A percentile compares a stretch with the other conserved stretches of the same genome.
phyloP scores from a whole-genome alignment of 2,797 vertebrate species.

The Parotocinclus haroldoi region DNA sequence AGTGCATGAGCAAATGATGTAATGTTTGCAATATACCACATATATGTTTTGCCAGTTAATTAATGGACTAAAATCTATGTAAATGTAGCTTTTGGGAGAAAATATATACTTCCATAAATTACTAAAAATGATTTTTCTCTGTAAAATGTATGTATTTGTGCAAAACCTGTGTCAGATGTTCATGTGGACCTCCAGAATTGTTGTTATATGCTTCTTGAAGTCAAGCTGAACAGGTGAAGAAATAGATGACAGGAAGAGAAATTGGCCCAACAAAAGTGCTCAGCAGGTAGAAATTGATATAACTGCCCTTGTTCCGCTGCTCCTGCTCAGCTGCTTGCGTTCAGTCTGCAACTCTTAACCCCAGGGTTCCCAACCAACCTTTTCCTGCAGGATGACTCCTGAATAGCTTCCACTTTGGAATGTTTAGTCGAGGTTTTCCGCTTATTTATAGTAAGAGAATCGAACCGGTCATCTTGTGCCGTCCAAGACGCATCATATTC shows the following conservation, averaged over 20 bases:
- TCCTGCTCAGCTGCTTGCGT: conserved; percentile 12
- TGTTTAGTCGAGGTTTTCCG: conserved; percentile 41
- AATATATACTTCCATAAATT: no score
- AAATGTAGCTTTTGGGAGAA: no score
- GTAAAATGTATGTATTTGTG: no score
- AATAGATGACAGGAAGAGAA: conserved; percentile 38
- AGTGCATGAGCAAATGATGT: no score
- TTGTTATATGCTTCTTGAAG: neutral
- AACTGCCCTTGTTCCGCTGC: conserved; percentile 19
- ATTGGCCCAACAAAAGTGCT: conserved; percentile 38
- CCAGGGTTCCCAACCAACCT: conserved; percentile 31
- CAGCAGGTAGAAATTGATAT: conserved; percentile 59
- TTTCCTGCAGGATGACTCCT: conserved; percentile 20
- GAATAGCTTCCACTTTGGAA: conserved; percentile 25
- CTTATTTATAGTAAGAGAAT: conserved; percentile 42
- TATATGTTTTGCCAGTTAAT: no score
- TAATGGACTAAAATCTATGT: no score
- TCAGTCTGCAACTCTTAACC: conserved; percentile 40
- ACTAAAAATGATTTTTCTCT: no score
- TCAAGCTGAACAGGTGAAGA: conserved; percentile 17
- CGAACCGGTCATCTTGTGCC: conserved; percentile 48
- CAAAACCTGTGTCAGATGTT: no score
- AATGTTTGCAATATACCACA: no score
- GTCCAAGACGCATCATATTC: neutral
- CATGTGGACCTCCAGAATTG: no score